Conservation (phyloP, 2,888 invertebrate species). For the Acanthosepion pharaonis region DNA sequence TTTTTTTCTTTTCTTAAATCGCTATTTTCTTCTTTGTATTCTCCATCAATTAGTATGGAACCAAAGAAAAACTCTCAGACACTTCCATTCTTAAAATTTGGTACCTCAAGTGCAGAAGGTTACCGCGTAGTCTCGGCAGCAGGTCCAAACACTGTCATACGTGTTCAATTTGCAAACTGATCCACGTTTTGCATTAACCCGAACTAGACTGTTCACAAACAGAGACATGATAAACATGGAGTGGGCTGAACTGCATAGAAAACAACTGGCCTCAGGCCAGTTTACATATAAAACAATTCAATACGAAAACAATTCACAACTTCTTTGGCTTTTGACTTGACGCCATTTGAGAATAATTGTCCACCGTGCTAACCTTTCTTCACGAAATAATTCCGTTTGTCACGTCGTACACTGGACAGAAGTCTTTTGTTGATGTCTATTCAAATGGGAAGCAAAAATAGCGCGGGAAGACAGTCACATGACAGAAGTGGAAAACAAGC, state of each 20-base stretch:
- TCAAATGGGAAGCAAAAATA: neutral
- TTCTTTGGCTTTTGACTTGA: neutral
- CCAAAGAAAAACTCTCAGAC: neutral
- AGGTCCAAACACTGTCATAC: neutral
- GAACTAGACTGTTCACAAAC: neutral
- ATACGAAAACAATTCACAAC: neutral
- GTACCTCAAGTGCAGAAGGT: neutral
- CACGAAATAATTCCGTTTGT: neutral
- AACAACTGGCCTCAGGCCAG: neutral
- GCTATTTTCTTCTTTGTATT: too few species aligned
- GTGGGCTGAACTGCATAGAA: neutral
- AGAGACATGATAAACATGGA: neutral
- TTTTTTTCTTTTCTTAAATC: too few species aligned
- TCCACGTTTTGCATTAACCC: neutral
- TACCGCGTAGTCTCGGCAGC: neutral
- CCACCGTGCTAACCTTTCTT: neutral
- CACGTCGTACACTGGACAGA: neutral
- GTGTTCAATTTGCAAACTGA: neutral
- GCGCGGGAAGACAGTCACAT: neutral
- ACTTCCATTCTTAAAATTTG: neutral
- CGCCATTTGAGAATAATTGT: neutral
- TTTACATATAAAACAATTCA: neutral
- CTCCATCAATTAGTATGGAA: too few species aligned
- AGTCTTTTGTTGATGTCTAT: neutral
- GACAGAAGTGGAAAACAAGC: neutral